Conservation (phyloP, 2,888 invertebrate species). For the Agriopis marginaria region DNA sequence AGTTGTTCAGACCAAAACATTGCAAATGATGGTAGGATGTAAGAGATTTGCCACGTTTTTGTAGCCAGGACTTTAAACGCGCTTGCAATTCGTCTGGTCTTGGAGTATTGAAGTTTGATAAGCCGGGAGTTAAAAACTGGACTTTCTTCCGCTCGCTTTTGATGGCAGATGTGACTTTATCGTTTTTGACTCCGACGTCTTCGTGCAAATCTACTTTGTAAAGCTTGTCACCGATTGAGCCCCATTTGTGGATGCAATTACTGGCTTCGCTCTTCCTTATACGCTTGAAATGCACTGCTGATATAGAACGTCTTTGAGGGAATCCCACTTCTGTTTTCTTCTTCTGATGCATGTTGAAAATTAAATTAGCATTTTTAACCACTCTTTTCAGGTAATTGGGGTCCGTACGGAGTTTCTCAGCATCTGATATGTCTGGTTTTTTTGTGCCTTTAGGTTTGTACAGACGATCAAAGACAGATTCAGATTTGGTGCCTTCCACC, state of each 20-base stretch:
- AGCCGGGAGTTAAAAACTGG: slow-evolving; percentile 70
- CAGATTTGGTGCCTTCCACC: slow-evolving; percentile 44
- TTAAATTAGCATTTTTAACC: slow-evolving; percentile 49
- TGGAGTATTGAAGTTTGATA: slow-evolving; percentile 68
- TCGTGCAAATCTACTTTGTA: slow-evolving; percentile 67
- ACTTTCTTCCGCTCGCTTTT: slow-evolving; percentile 79
- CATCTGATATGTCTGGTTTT: slow-evolving; percentile 45
- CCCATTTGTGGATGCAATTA: slow-evolving; percentile 77
- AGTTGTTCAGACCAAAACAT: slow-evolving; percentile 80
- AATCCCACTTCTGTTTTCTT: slow-evolving; percentile 47
- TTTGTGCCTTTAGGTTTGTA: slow-evolving; percentile 69
- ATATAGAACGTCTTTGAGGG: slow-evolving; percentile 70
- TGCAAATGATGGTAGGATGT: slow-evolving; percentile 83
- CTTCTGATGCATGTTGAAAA: not conserved
- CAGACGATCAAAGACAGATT: slow-evolving; percentile 75
- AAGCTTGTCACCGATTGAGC: slow-evolving; percentile 75
- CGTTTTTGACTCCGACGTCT: slow-evolving; percentile 61
- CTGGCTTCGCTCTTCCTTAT: slow-evolving; percentile 66
- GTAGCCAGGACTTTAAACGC: slow-evolving; percentile 81
- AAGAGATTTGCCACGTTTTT: slow-evolving; percentile 79
- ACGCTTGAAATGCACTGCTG: slow-evolving; percentile 79
- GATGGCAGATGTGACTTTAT: slow-evolving; percentile 69
- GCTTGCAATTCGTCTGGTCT: slow-evolving; percentile 72
- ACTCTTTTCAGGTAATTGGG: slow-evolving; percentile 65
- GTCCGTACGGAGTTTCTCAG: slow-evolving; percentile 62